Conservation (phyloP, 2,113 vertebrate species). For the Ahaetulla prasina region DNA sequence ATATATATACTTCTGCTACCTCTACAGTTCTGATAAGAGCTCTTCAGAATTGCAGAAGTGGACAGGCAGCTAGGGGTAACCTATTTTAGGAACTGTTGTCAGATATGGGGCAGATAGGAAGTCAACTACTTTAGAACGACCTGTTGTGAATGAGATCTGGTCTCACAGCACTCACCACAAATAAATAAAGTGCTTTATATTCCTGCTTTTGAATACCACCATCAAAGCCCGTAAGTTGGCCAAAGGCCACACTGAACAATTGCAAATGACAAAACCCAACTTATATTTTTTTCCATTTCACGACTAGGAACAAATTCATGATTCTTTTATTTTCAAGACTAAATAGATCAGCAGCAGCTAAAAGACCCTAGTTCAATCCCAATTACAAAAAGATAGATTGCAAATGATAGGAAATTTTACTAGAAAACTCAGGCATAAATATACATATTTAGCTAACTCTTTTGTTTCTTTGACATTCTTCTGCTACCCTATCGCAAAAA, state of each 20-base stretch:
- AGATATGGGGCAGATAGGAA: neutral
- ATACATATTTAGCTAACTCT: neutral
- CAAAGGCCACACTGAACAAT: neutral
- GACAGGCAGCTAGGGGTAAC: neutral
- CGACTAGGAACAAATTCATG: neutral
- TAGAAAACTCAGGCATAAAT: neutral
- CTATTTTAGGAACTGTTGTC: conserved; percentile 1
- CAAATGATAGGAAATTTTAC: neutral
- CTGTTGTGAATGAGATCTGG: neutral
- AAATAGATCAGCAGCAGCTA: neutral
- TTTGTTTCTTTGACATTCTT: neutral
- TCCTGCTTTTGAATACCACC: too few species aligned
- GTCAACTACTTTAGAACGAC: neutral
- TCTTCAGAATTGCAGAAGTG: neutral
- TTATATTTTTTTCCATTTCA: too few species aligned
- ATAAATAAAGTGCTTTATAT: neutral
- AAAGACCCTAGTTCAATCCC: neutral
- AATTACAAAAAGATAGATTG: neutral
- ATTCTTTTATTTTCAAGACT: neutral
- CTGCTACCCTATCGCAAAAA: neutral
- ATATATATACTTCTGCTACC: too few species aligned
- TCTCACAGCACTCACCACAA: neutral
- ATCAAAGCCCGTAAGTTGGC: neutral
- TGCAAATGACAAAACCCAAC: neutral
- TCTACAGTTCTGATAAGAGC: neutral